These are phyloP conservation scores for Drosophila arizonae DNA, from an alignment of 1,140 invertebrate genomes.

Conservation along the genomic window DNA sequence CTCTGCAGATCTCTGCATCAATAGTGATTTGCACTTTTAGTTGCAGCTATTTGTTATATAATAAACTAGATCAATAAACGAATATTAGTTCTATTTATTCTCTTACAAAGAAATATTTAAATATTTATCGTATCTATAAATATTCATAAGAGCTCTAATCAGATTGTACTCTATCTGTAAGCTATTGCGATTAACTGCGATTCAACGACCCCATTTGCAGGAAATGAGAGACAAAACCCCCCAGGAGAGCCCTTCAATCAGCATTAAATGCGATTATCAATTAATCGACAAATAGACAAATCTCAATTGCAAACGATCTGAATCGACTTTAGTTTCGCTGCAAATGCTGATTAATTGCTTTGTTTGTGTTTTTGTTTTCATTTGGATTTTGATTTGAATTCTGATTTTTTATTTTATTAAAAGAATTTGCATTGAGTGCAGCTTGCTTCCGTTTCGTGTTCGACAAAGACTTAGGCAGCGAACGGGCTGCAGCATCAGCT, in stretches of 20 bases:
- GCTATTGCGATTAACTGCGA: background rate
- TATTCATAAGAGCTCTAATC: no score
- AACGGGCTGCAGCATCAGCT: constrained; percentile 40
- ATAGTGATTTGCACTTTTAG: no score
- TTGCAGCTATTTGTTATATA: no score
- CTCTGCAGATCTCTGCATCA: no score
- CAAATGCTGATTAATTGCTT: constrained; percentile 69
- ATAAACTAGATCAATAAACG: no score
- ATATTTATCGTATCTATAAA: no score
- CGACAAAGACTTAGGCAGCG: constrained; percentile 45
- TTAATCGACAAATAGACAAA: constrained; percentile 33
- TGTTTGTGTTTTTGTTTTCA: constrained; percentile 61
- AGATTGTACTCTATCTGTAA: no score
- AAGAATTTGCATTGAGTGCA: constrained; percentile 50
- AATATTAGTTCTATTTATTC: no score
- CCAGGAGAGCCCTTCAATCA: constrained; percentile 32
- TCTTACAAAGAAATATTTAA: no score
- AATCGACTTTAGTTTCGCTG: constrained; percentile 26
- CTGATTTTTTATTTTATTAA: constrained; percentile 35
- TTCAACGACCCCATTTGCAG: background rate
- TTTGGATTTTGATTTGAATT: constrained; percentile 30
- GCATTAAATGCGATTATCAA: constrained; percentile 38
- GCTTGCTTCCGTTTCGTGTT: constrained; percentile 32
- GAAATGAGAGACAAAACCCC: background rate
- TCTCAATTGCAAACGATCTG: constrained; percentile 28